Conservation (phyloP, 2,888 invertebrate species). For the Ochropacha duplaris region DNA sequence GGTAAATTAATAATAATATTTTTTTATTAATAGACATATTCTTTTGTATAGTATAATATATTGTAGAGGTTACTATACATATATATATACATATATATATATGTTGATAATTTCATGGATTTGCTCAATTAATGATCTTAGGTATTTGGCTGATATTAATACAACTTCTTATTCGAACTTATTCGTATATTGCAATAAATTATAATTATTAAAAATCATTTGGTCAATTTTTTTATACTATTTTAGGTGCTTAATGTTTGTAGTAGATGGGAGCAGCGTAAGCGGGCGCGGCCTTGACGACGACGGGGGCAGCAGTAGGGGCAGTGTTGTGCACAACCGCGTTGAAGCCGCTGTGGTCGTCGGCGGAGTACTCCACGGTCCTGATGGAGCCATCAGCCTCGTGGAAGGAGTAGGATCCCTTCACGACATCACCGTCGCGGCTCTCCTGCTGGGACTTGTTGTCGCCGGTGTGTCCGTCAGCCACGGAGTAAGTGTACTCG, state of each 20-base stretch:
- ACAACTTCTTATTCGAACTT: background rate
- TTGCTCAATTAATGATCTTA: background rate
- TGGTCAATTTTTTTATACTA: background rate
- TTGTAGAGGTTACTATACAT: too few relatives aligned
- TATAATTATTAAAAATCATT: conserved; percentile 11
- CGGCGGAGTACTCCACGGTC: conserved; percentile 75
- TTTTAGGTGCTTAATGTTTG: conserved; percentile 12
- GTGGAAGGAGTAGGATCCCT: conserved; percentile 73
- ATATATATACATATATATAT: too few relatives aligned
- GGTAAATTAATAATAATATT: too few relatives aligned
- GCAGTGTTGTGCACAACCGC: conserved; percentile 55
- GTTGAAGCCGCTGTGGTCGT: conserved; percentile 72
- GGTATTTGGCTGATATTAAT: background rate
- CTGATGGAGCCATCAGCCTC: conserved; percentile 78
- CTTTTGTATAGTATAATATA: too few relatives aligned
- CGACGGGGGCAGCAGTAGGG: conserved; percentile 43
- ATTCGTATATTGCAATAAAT: conserved; percentile 14
- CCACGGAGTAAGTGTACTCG: conserved; percentile 73
- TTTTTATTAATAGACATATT: too few relatives aligned
- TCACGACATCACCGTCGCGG: conserved; percentile 75
- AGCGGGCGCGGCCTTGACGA: conserved; percentile 39
- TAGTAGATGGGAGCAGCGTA: conserved; percentile 23
- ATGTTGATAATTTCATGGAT: background rate
- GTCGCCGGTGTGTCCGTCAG: conserved; percentile 78
- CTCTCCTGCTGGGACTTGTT: conserved; percentile 75